phyloP scores from a whole-genome alignment of 2,888 invertebrate genomes.

The Halictus ligatus region DNA sequence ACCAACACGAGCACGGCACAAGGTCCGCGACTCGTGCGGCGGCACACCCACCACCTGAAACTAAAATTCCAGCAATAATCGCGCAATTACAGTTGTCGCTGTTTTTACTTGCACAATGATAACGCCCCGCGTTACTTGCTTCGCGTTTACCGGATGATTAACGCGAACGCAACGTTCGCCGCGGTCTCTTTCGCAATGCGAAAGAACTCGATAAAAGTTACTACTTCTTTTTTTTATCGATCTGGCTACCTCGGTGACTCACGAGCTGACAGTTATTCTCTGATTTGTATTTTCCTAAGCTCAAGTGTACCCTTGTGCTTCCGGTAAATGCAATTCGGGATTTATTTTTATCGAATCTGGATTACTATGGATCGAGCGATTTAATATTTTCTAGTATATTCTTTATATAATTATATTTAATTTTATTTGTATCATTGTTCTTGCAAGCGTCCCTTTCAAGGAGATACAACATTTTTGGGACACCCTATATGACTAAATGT shows the following conservation, averaged over 20 bases:
- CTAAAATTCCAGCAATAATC: constrained; percentile 17
- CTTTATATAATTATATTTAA: too few relatives aligned
- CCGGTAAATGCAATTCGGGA: not conserved
- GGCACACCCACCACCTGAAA: not conserved
- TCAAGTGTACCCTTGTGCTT: not conserved
- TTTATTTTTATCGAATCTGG: not conserved
- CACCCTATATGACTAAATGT: too few relatives aligned
- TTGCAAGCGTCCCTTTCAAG: too few relatives aligned
- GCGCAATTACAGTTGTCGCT: constrained; percentile 10
- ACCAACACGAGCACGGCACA: constrained; percentile 6
- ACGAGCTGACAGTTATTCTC: not conserved
- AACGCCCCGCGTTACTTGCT: not conserved
- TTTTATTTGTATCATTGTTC: too few relatives aligned
- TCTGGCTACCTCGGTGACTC: constrained; percentile 34
- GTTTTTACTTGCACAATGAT: constrained; percentile 23
- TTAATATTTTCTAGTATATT: too few relatives aligned
- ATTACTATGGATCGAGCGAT: not conserved
- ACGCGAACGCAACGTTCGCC: not conserved
- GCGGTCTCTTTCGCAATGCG: constrained; percentile 11
- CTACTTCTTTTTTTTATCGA: not conserved
- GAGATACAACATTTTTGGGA: too few relatives aligned
- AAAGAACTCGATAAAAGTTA: constrained; percentile 30
- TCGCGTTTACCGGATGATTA: constrained; percentile 8
- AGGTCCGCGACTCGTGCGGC: not conserved
- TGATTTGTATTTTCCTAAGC: not conserved